These are phyloP conservation scores for Ginglymostoma cirratum DNA, from an alignment of 2,113 vertebrate genomes.

Conservation along the genomic window DNA sequence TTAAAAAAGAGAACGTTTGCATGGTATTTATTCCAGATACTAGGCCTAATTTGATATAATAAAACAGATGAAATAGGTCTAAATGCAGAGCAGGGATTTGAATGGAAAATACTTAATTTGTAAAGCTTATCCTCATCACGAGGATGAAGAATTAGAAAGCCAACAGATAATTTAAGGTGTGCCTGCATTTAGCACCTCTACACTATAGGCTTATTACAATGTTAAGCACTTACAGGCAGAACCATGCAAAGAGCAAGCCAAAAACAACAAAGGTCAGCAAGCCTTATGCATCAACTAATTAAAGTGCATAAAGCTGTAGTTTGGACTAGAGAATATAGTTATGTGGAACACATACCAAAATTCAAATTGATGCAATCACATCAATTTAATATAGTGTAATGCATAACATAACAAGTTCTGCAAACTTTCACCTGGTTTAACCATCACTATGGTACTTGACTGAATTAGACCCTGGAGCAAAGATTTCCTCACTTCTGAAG, in stretches of 20 bases:
- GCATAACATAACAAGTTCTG: neutral
- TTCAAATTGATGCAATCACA: neutral
- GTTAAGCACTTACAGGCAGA: neutral
- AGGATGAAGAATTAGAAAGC: neutral
- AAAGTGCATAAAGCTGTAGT: neutral
- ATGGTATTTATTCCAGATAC: neutral
- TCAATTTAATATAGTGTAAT: slow-evolving; percentile 1
- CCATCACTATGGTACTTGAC: neutral
- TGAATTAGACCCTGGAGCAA: neutral
- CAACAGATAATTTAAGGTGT: neutral
- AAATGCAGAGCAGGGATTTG: neutral
- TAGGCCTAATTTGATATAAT: too few species aligned
- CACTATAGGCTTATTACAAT: neutral
- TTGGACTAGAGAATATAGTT: slow-evolving; percentile 29
- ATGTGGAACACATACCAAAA: neutral
- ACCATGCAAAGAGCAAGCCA: neutral
- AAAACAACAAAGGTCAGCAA: neutral
- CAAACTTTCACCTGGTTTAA: neutral
- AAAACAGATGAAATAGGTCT: neutral
- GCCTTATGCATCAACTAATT: neutral
- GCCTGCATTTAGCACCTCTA: neutral
- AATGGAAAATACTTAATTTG: neutral
- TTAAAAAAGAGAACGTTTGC: too few species aligned
- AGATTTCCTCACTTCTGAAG: neutral
- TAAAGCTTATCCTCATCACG: neutral